Base-by-base conservation (phyloP, 2,888 invertebrate genomes). In the Gymnoscelis rufifasciata region DNA sequence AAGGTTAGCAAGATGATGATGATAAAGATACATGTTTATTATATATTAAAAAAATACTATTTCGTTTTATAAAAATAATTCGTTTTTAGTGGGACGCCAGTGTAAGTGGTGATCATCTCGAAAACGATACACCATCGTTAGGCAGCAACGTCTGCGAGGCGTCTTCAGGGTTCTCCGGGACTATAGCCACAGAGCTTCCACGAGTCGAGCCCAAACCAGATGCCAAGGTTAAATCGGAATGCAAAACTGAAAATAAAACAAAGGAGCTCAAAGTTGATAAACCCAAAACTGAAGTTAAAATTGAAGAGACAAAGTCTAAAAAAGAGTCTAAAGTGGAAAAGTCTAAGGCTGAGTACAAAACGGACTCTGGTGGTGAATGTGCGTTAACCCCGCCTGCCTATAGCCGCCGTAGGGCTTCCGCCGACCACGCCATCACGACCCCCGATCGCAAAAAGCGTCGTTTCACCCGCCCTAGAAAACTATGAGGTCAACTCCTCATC, bases 401-500 rank as follows among this genome's bases (percentile, higher is more conserved):
- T 2, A 19, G 19, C 15, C 74, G 84, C 7, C 83, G 86, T 52
- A 74, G 86, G 43, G 82, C 82, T 36, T 79, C 86, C 4, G 75
- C 77, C 38, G 78, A 80, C 65, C 65, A 71, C 14, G 31, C 64
- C 23, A 55, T 56, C 45, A 59, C 57, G 55, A 82, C 88, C 24
- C 88, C 87, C 33, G 88, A 87, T 42, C 79, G 86, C 57, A 88
- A 88, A 72, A 86, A 86, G 63, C 80, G 89, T 13, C 83, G 89
- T 44, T 78, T 88, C 57, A 86, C 86, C 11, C 74, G 88, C 41
- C 87, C 87, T 28, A 67, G 88, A 61, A 88, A 88, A 64, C 82
- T 86, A 27, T 86, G 72, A 81, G 38, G 30, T 11, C 33, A 23
- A 14, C 7, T 33, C 14, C 5, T 7, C 5, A 15, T 15, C 10